phyloP scores from a whole-genome alignment of 2,113 vertebrate species.

The Lampris incognitus region DNA sequence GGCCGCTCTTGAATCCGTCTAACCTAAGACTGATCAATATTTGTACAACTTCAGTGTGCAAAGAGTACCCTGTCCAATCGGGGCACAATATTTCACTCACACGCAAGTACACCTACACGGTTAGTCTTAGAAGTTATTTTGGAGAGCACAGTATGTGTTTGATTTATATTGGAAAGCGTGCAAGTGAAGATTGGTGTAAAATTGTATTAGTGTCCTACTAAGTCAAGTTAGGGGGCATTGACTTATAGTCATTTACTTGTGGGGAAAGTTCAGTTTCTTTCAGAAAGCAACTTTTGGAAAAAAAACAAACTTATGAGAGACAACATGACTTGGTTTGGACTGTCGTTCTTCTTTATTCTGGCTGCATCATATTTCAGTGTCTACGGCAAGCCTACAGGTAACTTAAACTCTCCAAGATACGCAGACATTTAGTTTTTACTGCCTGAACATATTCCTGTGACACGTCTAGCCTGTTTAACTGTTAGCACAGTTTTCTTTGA shows the following conservation, averaged over 20 bases:
- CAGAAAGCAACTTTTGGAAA: background rate
- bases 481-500: too few relatives aligned
- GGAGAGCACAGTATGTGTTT: background rate
- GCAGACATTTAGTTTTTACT: conserved; percentile 3
- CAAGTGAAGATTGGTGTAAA: background rate
- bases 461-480: too few relatives aligned
- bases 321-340: conserved; percentile 55
- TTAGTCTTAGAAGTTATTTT: conserved; percentile 13
- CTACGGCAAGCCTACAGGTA: conserved; percentile 59
- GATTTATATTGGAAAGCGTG: background rate
- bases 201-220: background rate
- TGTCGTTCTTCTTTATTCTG: conserved; percentile 40
- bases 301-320: background rate
- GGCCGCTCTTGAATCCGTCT: background rate
- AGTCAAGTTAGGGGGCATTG: background rate
- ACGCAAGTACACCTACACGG: conserved; percentile 34
- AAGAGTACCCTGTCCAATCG: conserved; percentile 39
- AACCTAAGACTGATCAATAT: conserved; percentile 63
- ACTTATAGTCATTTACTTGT: background rate
- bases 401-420: conserved; percentile 18
- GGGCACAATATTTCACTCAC: conserved; percentile 34
- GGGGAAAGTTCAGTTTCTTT: background rate
- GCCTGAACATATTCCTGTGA: background rate
- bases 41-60: conserved; percentile 52
- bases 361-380: conserved; percentile 32